Conservation (phyloP, 2,113 vertebrate genomes). For the Sapayoa aenigma region DNA sequence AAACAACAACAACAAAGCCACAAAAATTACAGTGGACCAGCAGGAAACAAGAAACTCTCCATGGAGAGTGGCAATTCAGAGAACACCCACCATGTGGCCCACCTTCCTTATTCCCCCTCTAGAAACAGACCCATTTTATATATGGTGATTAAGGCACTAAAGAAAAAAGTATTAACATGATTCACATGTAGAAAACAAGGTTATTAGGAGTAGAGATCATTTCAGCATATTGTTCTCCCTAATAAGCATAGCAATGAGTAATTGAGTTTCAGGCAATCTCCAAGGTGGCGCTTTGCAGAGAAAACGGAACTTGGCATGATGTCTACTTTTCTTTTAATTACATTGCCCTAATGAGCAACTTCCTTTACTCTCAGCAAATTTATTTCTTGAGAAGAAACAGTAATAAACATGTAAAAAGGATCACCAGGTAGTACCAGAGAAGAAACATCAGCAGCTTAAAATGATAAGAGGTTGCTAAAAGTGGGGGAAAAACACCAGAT, state of each 20-base stretch:
- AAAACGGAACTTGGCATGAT: constrained; percentile 61
- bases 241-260: constrained; percentile 68
- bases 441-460: neutral
- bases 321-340: constrained; percentile 72
- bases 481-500: neutral
- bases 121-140: constrained; percentile 15
- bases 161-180: constrained; percentile 53
- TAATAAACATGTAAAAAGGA: constrained; percentile 42
- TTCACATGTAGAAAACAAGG: constrained; percentile 66
- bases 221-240: constrained; percentile 63
- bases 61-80: neutral
- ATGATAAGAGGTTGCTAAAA: neutral
- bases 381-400: constrained; percentile 52
- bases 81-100: neutral
- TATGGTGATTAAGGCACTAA: constrained; percentile 16
- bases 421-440: neutral
- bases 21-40: neutral
- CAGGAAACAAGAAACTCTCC: neutral
- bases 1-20: neutral
- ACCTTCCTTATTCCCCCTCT: neutral
- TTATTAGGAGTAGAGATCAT: constrained; percentile 64
- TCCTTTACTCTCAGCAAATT: constrained; percentile 54
- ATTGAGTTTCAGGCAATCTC: constrained; percentile 73
- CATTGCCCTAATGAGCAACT: constrained; percentile 64
- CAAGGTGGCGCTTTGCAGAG: constrained; percentile 57